phyloP scores from a whole-genome alignment of 1,140 invertebrate species.

The Streblospio benedicti region DNA sequence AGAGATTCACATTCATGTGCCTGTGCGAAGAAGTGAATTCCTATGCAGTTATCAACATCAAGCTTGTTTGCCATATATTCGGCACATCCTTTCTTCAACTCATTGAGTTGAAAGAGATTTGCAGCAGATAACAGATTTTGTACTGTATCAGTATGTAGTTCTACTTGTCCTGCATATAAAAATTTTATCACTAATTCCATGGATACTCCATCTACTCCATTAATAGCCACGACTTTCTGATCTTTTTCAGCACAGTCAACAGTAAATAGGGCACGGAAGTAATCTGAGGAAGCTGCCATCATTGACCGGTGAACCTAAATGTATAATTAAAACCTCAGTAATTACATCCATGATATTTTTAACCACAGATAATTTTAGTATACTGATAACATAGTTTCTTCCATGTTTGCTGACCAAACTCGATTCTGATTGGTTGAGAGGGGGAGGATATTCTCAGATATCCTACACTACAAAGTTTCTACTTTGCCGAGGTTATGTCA shows the following conservation, averaged over 20 bases:
- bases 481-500: no score
- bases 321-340: no score
- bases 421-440: no score
- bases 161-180: conserved; percentile 47
- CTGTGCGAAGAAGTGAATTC: conserved; percentile 12
- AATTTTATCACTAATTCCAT: conserved; percentile 46
- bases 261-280: conserved; percentile 46
- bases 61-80: conserved; percentile 7
- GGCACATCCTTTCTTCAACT: conserved; percentile 4
- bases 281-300: conserved; percentile 43
- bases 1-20: conserved; percentile 6
- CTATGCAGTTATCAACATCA: conserved; percentile 9
- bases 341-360: no score
- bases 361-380: no score
- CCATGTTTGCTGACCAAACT: no score
- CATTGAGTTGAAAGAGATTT: conserved; percentile 47
- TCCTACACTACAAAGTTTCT: no score
- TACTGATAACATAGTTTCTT: no score
- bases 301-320: conserved; percentile 41
- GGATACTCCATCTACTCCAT: conserved; percentile 46
- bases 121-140: conserved; percentile 48
- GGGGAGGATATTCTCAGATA: no score
- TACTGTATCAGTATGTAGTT: conserved; percentile 48
- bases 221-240: conserved; percentile 41
- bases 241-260: conserved; percentile 37